Evolutionary conservation across 1,140 invertebrate genomes (phyloP), one percentile per base, ranked within the genome.

Genomic region (Diachasma alloeum): DNA sequence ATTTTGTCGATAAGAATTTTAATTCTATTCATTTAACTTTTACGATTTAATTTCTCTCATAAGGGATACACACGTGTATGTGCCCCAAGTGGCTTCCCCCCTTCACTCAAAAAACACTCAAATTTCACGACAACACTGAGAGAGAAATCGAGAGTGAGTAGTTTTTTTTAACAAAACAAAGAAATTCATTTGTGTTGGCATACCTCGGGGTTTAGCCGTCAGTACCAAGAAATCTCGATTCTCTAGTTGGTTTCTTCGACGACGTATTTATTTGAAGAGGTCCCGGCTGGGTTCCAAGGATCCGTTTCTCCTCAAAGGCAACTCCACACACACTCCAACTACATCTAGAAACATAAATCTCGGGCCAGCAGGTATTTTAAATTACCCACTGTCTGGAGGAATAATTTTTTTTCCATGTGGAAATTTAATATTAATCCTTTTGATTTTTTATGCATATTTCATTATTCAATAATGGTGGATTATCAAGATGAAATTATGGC

Each of bases 221-320:
- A 48, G 46, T 59, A 59, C 53, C 17, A 24, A 59, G 53, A 59
- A 59, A 59, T 59, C 53, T 59, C 53, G 53, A 59, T 59, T 59
- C 22, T 59, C 19, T 48, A 48, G 46, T 48, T 48, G 46, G 46
- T 37, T 37, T 48, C 46, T 75, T 75, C 59, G 63, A 69, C 67
- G 67, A 75, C 67, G 74, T 75, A 75, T 75, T 75, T 75, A 75
- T 75, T 75, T 75, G 74, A 70, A 75, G 74, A 75, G 67, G 67
- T 75, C 74, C 74, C 74, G 74, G 44, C 74, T 53, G 74, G 74
- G 63, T 75, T 68, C 44, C 66, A 44, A 70, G 74, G 67, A 75
- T 75, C 44, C 74, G 74, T 75, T 75, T 42, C 70, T 75, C 74
- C 63, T 75, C 74, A 13, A 70, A 70, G 70, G 48, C 46, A 46